phyloP scores from a whole-genome alignment of 2,113 vertebrate species.

The Phyllostomus hastatus region DNA sequence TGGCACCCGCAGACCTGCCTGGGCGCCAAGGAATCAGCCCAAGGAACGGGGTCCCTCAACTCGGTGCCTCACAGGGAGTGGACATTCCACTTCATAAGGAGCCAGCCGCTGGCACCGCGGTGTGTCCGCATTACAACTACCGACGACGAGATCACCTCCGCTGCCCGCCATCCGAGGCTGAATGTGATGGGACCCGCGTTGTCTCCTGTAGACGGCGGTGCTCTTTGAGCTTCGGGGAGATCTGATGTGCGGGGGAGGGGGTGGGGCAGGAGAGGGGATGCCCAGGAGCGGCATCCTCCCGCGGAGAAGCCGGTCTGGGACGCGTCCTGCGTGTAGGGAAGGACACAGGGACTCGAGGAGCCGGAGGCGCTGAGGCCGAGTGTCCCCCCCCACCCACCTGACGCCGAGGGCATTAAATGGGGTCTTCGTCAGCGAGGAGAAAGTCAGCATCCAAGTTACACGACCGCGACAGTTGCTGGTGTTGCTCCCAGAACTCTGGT shows the following conservation, averaged over 20 bases:
- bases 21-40: neutral
- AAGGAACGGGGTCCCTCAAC: rapidly evolving
- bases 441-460: no score
- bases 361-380: rapidly evolving
- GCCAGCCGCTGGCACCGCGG: rapidly evolving
- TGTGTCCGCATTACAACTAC: rapidly evolving
- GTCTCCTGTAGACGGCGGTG: neutral
- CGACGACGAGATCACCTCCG: rapidly evolving
- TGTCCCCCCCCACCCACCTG: rapidly evolving
- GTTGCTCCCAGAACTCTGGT: neutral
- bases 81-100: no score
- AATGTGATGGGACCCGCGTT: neutral
- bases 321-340: rapidly evolving
- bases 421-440: neutral
- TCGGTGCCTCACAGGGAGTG: rapidly evolving
- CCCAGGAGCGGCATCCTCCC: no score
- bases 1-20: rapidly evolving
- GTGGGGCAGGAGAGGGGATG: neutral
- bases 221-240: rapidly evolving
- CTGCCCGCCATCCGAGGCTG: neutral
- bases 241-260: neutral
- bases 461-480: no score
- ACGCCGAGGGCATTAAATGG: rapidly evolving
- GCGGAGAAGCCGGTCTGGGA: neutral
- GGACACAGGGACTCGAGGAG: neutral